Evolutionary conservation across 2,113 vertebrate genomes (phyloP), one percentile per base, ranked within the genome.

Genomic region (Columbina picui): DNA sequence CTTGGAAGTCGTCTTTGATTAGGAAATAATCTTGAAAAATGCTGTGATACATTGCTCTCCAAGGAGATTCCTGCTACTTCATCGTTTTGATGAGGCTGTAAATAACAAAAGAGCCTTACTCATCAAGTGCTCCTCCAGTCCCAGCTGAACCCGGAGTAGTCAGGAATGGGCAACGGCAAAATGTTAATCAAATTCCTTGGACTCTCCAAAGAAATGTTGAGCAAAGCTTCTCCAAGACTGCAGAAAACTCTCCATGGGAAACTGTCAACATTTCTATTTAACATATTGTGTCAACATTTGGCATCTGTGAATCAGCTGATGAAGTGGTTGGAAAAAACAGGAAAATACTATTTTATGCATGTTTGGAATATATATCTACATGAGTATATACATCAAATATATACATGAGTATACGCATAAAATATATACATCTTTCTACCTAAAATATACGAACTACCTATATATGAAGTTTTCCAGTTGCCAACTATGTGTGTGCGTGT

Each of bases 61-160:
- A 81, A 89, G 95, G 97, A 97, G 91, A 57, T 50, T 96, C 91
- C 67, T 38, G 50, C 92, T 93, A 79, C 94, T 96, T 98, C 94
- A 96, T 96, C 34, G 60, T 97, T 97, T 93, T 65, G 34, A 79
- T 2, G 3, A 81, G 94, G 90, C 84, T 93, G 96, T 94, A 97
- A 97, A 97, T 98, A 97, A 96, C 93, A 82, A 76, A 95, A 94
- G 84, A 93, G 74, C 76, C 56, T 95, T 97, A 83, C 80, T 97
- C 83, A 81, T 70, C 85, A 91, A 92, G 84, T 41, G 81, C 41
- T 96, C 67, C n/a, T 71, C 65, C 2, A 19, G 80, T 91, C 73
- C 84, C 30, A 9, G 60, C 76, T 92, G 84, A 84, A 64, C 50
- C 69, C 50, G 23, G 65, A 82, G 21, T 9, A 52, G 56, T 89